Evolutionary conservation across 2,888 invertebrate genomes (phyloP).

Genomic region (Philonicus albiceps): DNA sequence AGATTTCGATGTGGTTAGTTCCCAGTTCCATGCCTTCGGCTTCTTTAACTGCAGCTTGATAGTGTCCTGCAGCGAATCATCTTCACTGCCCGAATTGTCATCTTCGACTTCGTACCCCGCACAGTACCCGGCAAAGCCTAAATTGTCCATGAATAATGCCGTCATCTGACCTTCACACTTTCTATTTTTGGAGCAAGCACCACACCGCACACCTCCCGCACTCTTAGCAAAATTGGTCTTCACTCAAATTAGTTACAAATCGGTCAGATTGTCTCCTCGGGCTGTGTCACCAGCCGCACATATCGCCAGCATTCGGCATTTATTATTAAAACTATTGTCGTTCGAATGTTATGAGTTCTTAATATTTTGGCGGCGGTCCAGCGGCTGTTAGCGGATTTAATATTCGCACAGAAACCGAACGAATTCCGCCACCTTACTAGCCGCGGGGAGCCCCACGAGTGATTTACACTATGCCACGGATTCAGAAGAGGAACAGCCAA

Average conservation of each 20-base stretch:
- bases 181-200: background rate
- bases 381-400: background rate
- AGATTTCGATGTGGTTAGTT: conserved; percentile 68
- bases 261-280: background rate
- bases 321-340: conserved; percentile 7
- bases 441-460: background rate
- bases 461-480: background rate
- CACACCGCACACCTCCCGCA: background rate
- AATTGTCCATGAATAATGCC: conserved; percentile 14
- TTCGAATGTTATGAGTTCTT: background rate
- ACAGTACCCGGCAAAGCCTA: background rate
- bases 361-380: background rate
- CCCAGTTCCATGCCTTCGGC: conserved; percentile 69
- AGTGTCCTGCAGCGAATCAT: conserved; percentile 59
- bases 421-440: background rate
- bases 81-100: conserved; percentile 42
- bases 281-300: conserved; percentile 1
- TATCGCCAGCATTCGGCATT: background rate
- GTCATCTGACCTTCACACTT: conserved; percentile 27
- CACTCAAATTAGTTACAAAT: background rate
- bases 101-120: background rate
- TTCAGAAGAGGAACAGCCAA: background rate
- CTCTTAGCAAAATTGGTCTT: background rate
- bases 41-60: conserved; percentile 66
- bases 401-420: background rate